Evolutionary conservation across 2,797 vertebrate species (phyloP), one percentile per base, ranked within the genome.

Genomic region (Aulostomus chinensis): DNA sequence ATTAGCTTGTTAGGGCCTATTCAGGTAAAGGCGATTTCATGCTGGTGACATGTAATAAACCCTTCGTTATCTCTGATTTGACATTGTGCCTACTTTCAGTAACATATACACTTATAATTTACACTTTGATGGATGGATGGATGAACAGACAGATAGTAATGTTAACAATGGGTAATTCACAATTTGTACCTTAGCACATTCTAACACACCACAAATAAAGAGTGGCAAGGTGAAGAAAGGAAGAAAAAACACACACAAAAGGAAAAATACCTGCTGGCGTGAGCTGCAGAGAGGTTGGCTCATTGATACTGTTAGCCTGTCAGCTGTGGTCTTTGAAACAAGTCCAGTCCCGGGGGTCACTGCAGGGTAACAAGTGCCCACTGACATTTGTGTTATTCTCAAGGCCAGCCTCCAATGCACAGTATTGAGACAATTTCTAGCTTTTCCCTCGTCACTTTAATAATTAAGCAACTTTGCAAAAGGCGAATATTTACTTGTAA

Each of bases 1-100:
- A 82, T 87, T 88, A 85, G 76, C 87, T 90, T 86, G 89, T 90
- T 91, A 89, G 76, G 66, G 77, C 70, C 72, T 54, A 36, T 76
- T 84, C 76, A 75, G 78, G 74, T 82, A 76, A 86, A 89, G 81
- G 75, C 86, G 83, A 76, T 80, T 77, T 76, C 63, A 75, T 54
- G 70, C 71, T 71, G 74, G 65, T 80, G 79, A 85, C 81, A 54
- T 72, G 39, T 78, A 81, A 83, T 80, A 78, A 73, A 55, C n/a
- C 52, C 43, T 40, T 33, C 8, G 17, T 50, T 10, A 4, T 34
- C 56, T 49, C 2, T 31, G 50, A 72, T 62, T 31, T 62, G 64
- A 78, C 80, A 63, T 21, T 11, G 34, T 53, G 54, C 76, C 69
- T 81, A 80, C 70, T 75, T 46, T 63, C 50, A 13, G 58, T 68